Base-by-base conservation (phyloP, 2,888 invertebrate species). In the Deilephila elpenor region DNA sequence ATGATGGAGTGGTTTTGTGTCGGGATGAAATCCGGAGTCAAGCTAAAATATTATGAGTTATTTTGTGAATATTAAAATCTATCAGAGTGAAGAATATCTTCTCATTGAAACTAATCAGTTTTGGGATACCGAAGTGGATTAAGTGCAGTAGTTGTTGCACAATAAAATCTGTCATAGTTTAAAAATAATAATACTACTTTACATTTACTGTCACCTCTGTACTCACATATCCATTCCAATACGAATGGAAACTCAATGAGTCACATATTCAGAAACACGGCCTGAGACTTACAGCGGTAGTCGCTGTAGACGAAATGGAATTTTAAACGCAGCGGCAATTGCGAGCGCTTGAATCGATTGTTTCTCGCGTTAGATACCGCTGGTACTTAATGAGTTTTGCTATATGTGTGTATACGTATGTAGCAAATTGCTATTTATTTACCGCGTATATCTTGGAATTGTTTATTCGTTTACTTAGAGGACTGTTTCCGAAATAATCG, bases 301-400 rank as follows among this genome's bases (percentile, higher is more conserved):
- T 44, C 44, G 25, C 44, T 67, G 14, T 7, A 29, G 67, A 67
- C 51, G 20, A 67, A 51, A 67, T 67, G 44, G 67, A 51, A 51
- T 67, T 67, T 67, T 67, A 67, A 67, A 67, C 67, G 67, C 44
- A 25, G 29, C 60, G 60, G 67, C 67, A 67, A 25, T 67, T 25
- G 25, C 51, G 25, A 67, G 67, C 67, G 67, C 51, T 25, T 64
- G 20, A 25, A 51, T 14, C 51, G 64, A 67, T 67, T 51, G 67
- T 64, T 34, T 62, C 20, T 64, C 14, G 37, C n/a, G 44, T 67
- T 67, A 67, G 51, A 17, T 51, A 67, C 44, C 29, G 51, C 25
- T 67, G 20, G 67, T 67, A 44, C 44, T 25, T 44, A 67, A 67
- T 51, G 67, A 67, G 51, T 67, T 25, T 67, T 51, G 3, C 25